These are phyloP conservation scores for Lycocerus yunnanus DNA, from an alignment of 2,888 invertebrate genomes.

Conservation along the genomic window DNA sequence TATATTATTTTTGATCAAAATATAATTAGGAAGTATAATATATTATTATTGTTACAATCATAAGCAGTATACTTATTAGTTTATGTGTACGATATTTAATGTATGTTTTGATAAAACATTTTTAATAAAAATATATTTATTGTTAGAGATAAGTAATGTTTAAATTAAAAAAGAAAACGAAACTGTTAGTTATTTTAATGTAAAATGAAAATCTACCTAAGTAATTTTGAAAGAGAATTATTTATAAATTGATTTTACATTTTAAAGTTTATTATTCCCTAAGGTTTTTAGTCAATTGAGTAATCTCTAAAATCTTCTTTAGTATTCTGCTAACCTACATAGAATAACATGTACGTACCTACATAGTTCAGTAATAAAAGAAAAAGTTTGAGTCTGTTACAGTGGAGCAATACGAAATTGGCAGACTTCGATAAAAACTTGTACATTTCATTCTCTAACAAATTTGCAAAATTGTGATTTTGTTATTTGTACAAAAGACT, in stretches of 20 bases:
- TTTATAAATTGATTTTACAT: background rate
- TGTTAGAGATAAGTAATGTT: too few relatives aligned
- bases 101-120: too few relatives aligned
- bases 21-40: too few relatives aligned
- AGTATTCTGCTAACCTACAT: background rate
- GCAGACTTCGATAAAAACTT: background rate
- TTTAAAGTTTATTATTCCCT: background rate
- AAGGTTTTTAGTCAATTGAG: background rate
- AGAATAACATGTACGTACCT: conserved; percentile 1
- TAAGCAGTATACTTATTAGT: too few relatives aligned
- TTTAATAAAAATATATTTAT: too few relatives aligned
- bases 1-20: too few relatives aligned
- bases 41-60: too few relatives aligned
- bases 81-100: too few relatives aligned
- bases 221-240: background rate
- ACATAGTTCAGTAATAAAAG: background rate
- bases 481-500: background rate
- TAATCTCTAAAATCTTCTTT: conserved; percentile 1
- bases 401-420: conserved; percentile 10
- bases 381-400: background rate
- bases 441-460: background rate
- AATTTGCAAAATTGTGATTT: background rate
- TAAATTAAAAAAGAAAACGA: background rate
- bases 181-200: background rate
- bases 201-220: background rate